phyloP scores from a whole-genome alignment of 2,113 vertebrate species.

The Heteronetta atricapilla region DNA sequence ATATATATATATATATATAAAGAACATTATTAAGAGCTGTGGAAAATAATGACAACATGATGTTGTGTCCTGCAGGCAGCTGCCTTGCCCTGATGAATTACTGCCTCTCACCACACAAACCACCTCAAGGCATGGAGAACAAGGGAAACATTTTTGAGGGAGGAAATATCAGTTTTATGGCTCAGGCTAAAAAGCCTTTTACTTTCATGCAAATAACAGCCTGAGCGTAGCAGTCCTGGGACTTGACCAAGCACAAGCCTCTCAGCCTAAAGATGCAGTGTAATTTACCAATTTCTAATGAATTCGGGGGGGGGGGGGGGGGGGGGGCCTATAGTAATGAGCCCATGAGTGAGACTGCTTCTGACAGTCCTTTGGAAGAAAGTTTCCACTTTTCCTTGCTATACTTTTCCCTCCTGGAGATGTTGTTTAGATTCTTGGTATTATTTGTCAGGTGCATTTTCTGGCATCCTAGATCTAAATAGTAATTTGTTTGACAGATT shows the following conservation, averaged over 20 bases:
- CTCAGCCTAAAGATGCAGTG: neutral
- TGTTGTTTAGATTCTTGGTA: neutral
- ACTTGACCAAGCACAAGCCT: neutral
- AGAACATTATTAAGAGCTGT: neutral
- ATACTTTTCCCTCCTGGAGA: neutral
- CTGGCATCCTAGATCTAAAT: neutral
- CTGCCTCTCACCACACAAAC: neutral
- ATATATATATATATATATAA: too few relatives aligned
- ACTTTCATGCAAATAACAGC: neutral
- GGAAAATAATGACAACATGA: neutral
- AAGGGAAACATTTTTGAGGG: neutral
- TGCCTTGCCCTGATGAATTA: neutral
- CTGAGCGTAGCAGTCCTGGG: neutral
- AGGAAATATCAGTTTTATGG: neutral
- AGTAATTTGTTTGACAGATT: neutral
- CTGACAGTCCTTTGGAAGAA: neutral
- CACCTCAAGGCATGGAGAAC: neutral
- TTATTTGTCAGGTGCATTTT: neutral
- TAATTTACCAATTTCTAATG: neutral
- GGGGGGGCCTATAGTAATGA: neutral
- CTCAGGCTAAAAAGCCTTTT: neutral
- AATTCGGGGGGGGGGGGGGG: neutral
- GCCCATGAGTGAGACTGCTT: neutral
- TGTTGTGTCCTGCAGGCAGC: conserved; percentile 14
- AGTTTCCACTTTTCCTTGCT: neutral